A percentile compares a stretch with the other conserved stretches of the same genome.
These are phyloP conservation scores for Drosophila leontia DNA, from an alignment of 1,140 invertebrate genomes.

Conservation along the genomic window DNA sequence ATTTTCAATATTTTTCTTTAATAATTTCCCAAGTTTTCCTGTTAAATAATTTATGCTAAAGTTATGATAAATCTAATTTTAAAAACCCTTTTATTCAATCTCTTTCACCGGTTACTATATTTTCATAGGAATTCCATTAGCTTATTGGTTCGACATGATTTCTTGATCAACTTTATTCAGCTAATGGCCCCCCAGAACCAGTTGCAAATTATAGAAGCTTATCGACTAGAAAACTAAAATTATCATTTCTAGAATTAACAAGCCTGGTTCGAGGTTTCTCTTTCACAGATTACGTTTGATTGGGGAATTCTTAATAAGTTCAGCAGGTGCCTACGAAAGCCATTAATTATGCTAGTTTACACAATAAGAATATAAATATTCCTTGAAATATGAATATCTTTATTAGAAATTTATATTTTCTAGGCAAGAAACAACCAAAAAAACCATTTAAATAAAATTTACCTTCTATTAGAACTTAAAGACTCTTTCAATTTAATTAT, in stretches of 20 bases:
- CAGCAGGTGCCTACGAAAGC: neutral
- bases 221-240: constrained; percentile 7
- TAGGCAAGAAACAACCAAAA: neutral
- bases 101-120: neutral
- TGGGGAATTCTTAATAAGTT: constrained; percentile 14
- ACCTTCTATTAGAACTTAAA: too few species aligned
- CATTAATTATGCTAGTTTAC: constrained; percentile 1
- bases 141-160: constrained; percentile 16
- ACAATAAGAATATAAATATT: neutral
- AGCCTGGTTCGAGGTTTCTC: constrained; percentile 3
- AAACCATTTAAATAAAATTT: too few species aligned
- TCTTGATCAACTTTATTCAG: constrained; percentile 6
- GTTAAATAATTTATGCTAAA: neutral
- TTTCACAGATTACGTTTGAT: constrained; percentile 5
- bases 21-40: neutral
- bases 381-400: neutral
- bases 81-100: neutral
- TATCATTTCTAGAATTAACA: constrained; percentile 14
- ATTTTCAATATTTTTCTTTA: neutral
- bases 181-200: constrained; percentile 8
- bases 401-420: neutral
- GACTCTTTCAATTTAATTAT: too few species aligned
- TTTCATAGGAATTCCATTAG: neutral
- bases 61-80: neutral
- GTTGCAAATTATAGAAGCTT: constrained; percentile 20